Percentiles rank a stretch among this genome's conserved stretches.
Conservation (phyloP, 2,797 vertebrate genomes). For the Pangasius macronema region DNA sequence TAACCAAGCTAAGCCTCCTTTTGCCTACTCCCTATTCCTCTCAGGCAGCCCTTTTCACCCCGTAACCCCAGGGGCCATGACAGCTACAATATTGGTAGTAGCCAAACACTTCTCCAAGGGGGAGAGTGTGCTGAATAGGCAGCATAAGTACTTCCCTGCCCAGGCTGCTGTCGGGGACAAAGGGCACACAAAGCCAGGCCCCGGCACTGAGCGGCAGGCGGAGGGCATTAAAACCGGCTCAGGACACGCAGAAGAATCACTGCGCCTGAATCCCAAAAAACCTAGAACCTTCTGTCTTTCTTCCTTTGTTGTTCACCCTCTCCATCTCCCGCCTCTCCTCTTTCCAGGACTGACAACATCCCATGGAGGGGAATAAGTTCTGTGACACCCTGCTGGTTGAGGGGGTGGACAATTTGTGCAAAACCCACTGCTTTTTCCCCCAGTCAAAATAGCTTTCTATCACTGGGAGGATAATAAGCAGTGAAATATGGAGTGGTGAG, state of each 20-base stretch:
- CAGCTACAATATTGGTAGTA: conserved; percentile 66
- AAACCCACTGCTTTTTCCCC: conserved; percentile 43
- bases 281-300: conserved; percentile 58
- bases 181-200: conserved; percentile 54
- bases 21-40: conserved; percentile 46
- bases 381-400: conserved; percentile 57
- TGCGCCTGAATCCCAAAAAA: conserved; percentile 49
- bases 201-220: conserved; percentile 45
- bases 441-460: conserved; percentile 55
- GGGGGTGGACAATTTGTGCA: conserved; percentile 43
- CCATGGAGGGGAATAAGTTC: conserved; percentile 53
- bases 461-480: conserved; percentile 51
- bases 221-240: conserved; percentile 61
- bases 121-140: conserved; percentile 54
- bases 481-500: conserved; percentile 46
- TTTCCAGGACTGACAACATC: conserved; percentile 55
- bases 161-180: conserved; percentile 58
- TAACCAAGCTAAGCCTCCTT: conserved; percentile 56
- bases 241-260: conserved; percentile 52
- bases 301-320: conserved; percentile 47
- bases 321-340: conserved; percentile 40
- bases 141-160: conserved; percentile 60
- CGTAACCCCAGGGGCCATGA: conserved; percentile 62
- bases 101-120: conserved; percentile 60
- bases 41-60: conserved; percentile 55